These are phyloP conservation scores for Nasonia longicornis DNA, from an alignment of 1,140 invertebrate species.

Conservation along the genomic window DNA sequence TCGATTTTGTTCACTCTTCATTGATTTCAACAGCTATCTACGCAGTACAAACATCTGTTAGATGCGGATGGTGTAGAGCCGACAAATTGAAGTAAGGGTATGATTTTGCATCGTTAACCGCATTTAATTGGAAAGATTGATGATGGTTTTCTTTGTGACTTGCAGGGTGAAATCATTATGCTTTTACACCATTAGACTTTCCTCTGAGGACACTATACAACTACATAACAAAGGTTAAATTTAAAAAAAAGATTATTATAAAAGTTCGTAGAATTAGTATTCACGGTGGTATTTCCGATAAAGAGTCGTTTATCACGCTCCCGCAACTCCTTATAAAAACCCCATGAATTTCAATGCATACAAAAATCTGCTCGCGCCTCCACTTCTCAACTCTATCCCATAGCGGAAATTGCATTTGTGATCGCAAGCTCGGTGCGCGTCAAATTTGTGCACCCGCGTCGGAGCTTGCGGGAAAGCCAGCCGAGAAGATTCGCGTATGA, in stretches of 20 bases:
- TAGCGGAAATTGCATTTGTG: slow-evolving; percentile 45
- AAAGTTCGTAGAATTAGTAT: slow-evolving; percentile 22
- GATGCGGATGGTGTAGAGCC: background rate
- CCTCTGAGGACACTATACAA: background rate
- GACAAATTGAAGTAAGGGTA: slow-evolving; percentile 16
- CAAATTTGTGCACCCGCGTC: background rate
- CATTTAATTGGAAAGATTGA: slow-evolving; percentile 24
- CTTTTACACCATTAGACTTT: background rate
- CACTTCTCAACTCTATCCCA: slow-evolving; percentile 37
- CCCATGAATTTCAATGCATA: slow-evolving; percentile 42
- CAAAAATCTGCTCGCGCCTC: slow-evolving; percentile 30
- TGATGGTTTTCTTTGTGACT: slow-evolving; percentile 6
- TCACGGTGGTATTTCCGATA: slow-evolving; percentile 20
- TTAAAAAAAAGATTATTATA: background rate
- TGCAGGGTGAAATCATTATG: background rate
- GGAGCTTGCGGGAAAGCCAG: background rate
- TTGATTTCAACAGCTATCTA: background rate
- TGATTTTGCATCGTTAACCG: slow-evolving; percentile 15
- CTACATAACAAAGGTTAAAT: background rate
- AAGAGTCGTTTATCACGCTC: slow-evolving; percentile 37
- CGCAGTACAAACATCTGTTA: background rate
- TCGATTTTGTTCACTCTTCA: slow-evolving; percentile 1
- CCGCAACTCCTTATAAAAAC: slow-evolving; percentile 1
- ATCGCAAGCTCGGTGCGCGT: slow-evolving; percentile 8
- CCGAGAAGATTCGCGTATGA: background rate